A percentile compares a stretch with the other conserved stretches of the same genome.
Evolutionary conservation across 2,888 invertebrate genomes (phyloP).

Genomic region (Tachina fera): DNA sequence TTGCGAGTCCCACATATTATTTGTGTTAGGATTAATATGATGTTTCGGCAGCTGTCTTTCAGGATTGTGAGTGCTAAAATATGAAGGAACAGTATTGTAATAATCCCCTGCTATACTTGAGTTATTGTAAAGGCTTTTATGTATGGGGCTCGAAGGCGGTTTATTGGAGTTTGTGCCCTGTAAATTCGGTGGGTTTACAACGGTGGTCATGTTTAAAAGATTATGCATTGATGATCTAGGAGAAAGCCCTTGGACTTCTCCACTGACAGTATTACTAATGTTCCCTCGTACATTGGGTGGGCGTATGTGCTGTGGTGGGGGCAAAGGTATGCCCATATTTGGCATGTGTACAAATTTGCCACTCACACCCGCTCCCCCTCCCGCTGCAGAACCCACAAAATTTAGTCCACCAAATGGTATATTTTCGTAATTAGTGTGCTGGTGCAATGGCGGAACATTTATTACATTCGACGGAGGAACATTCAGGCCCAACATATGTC

Average conservation of each 20-base stretch:
- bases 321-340: conserved; percentile 48
- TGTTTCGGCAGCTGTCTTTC: conserved; percentile 53
- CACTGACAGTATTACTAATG: conserved; percentile 51
- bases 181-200: conserved; percentile 71
- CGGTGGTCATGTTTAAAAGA: conserved; percentile 66
- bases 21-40: conserved; percentile 29
- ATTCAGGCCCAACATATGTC: conserved; percentile 56
- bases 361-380: background rate
- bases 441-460: conserved; percentile 62
- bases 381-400: conserved; percentile 45
- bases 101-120: conserved; percentile 53
- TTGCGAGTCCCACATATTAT: conserved; percentile 68
- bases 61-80: conserved; percentile 65
- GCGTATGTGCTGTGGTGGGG: conserved; percentile 48
- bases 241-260: conserved; percentile 54
- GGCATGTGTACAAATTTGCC: conserved; percentile 63
- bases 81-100: conserved; percentile 57
- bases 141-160: conserved; percentile 59
- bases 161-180: conserved; percentile 67
- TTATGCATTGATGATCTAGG: conserved; percentile 69
- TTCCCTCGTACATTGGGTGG: conserved; percentile 63
- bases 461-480: conserved; percentile 30
- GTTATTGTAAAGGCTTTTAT: conserved; percentile 64
- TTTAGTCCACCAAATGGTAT: conserved; percentile 49
- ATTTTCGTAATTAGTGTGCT: conserved; percentile 51